These are phyloP conservation scores for Brachyopa scutellaris DNA, from an alignment of 2,888 invertebrate species.

Conservation along the genomic window DNA sequence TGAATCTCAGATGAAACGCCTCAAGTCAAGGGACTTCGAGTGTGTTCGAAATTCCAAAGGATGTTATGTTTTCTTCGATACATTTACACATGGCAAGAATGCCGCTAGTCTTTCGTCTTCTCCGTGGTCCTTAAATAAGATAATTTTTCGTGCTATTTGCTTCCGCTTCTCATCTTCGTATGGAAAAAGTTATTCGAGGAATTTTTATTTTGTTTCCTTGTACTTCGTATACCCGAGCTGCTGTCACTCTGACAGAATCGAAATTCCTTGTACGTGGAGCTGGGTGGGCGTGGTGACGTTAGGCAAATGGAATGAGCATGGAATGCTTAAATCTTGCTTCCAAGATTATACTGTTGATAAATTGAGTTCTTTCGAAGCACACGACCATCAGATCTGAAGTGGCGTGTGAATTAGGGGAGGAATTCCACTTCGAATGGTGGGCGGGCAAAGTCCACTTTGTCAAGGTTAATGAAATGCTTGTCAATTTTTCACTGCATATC, in stretches of 20 bases:
- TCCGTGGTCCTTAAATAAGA: constrained; percentile 46
- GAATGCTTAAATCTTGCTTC: constrained; percentile 36
- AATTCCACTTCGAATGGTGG: constrained; percentile 3
- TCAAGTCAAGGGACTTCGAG: constrained; percentile 18
- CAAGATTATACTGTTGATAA: constrained; percentile 45
- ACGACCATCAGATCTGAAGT: constrained; percentile 28
- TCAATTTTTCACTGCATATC: constrained; percentile 26
- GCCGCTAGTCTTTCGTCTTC: background rate
- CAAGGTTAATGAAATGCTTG: constrained; percentile 49
- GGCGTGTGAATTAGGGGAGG: constrained; percentile 40
- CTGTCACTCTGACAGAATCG: constrained; percentile 13
- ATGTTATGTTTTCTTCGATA: constrained; percentile 35
- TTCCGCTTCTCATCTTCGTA: constrained; percentile 14
- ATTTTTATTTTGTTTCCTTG: constrained; percentile 34
- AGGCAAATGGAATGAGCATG: constrained; percentile 56
- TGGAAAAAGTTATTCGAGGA: constrained; percentile 7
- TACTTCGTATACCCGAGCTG: background rate
- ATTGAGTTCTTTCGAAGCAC: constrained; percentile 47
- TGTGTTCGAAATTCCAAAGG: constrained; percentile 38
- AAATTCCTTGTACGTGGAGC: constrained; percentile 18
- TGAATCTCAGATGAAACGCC: constrained; percentile 34
- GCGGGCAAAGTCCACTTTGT: constrained; percentile 24
- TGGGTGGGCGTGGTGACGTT: constrained; percentile 29
- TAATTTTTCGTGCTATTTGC: constrained; percentile 54
- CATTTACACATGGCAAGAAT: constrained; percentile 23